phyloP scores from a whole-genome alignment of 2,113 vertebrate species.

The Solea senegalensis region DNA sequence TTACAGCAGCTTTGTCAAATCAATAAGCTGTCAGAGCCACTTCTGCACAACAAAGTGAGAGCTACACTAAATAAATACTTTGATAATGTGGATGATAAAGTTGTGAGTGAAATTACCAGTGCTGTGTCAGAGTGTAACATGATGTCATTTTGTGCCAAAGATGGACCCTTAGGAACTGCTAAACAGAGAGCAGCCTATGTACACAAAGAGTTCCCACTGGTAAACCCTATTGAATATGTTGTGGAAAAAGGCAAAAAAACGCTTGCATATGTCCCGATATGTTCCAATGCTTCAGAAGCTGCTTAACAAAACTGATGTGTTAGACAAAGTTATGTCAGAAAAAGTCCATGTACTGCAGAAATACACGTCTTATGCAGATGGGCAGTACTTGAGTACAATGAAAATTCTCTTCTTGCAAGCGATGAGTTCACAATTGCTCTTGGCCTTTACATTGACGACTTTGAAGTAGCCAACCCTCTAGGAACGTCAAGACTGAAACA shows the following conservation, averaged over 20 bases:
- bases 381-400: no score
- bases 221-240: no score
- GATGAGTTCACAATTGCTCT: conserved; percentile 27
- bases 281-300: conserved; percentile 15
- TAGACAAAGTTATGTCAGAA: conserved; percentile 30
- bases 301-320: conserved; percentile 22
- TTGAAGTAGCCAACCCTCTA: no score
- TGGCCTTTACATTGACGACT: not conserved
- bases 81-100: not conserved
- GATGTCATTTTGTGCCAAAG: not conserved
- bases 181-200: no score
- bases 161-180: no score
- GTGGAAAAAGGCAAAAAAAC: no score
- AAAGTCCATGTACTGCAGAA: not conserved
- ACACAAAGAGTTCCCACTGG: no score
- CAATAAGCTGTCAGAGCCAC: no score
- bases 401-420: no score
- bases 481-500: conserved; percentile 9
- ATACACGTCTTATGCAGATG: no score
- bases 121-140: conserved; percentile 13
- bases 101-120: not conserved
- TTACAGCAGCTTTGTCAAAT: no score
- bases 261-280: no score
- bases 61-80: not conserved
- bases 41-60: not conserved